Evolutionary conservation across 1,140 invertebrate species (phyloP).

Genomic region (Sycophila sp.): DNA sequence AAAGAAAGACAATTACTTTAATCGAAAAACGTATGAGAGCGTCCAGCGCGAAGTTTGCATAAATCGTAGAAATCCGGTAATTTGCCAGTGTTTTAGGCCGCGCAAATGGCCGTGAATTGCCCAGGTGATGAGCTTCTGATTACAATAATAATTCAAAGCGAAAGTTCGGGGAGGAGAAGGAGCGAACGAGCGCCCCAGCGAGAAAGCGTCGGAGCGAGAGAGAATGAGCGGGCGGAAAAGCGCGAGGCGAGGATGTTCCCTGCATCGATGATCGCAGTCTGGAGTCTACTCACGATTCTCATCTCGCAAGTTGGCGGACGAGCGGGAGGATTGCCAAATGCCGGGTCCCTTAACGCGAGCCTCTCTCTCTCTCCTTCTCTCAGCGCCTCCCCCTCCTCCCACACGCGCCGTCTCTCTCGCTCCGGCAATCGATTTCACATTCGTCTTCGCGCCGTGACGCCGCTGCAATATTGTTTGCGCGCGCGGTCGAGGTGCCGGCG

Average conservation of each 20-base stretch:
- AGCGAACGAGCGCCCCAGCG: too few species aligned
- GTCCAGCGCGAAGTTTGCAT: too few species aligned
- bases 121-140: conserved; percentile 22
- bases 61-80: not conserved
- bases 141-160: conserved; percentile 22
- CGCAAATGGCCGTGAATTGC: not conserved
- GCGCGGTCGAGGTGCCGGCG: not conserved
- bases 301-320: conserved; percentile 44
- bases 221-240: conserved; percentile 9
- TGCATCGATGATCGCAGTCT: conserved; percentile 40
- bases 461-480: not conserved
- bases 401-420: not conserved
- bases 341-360: conserved; percentile 37
- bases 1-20: too few species aligned
- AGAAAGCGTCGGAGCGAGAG: not conserved
- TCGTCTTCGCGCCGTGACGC: conserved; percentile 37
- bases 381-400: not conserved
- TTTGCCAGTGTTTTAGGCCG: not conserved
- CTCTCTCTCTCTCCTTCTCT: not conserved
- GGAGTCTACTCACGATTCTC: conserved; percentile 48
- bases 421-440: conserved; percentile 43
- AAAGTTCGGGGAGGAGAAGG: not conserved
- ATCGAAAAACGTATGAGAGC: too few species aligned
- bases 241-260: conserved; percentile 15
- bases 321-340: conserved; percentile 44